These are phyloP conservation scores for Antheraea yamamai DNA, from an alignment of 2,888 invertebrate genomes.

Conservation along the genomic window DNA sequence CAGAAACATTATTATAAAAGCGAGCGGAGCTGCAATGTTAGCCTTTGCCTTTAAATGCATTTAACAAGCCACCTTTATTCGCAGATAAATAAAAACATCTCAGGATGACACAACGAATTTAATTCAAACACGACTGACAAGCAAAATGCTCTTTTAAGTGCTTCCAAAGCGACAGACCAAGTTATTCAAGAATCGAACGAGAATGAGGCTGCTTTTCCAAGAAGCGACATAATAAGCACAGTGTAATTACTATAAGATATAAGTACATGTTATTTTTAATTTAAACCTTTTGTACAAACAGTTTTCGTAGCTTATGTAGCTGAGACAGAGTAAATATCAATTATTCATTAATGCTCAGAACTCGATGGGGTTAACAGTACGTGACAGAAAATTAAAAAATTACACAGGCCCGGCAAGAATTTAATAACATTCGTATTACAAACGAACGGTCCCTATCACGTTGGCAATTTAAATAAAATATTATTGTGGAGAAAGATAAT, in stretches of 20 bases:
- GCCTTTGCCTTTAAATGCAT: slow-evolving; percentile 17
- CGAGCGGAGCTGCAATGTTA: background rate
- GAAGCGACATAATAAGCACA: slow-evolving; percentile 29
- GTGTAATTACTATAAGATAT: slow-evolving; percentile 6
- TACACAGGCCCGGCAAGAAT: slow-evolving; percentile 40
- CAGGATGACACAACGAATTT: slow-evolving; percentile 53
- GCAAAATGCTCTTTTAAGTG: slow-evolving; percentile 53
- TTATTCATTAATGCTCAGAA: slow-evolving; percentile 34
- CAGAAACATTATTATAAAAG: background rate
- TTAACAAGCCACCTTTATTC: slow-evolving; percentile 52
- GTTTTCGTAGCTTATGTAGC: background rate
- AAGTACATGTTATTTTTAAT: background rate
- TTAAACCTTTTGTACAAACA: too few species aligned
- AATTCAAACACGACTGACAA: slow-evolving; percentile 45
- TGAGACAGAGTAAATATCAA: background rate
- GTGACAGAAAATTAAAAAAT: slow-evolving; percentile 48
- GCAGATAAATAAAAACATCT: slow-evolving; percentile 36
- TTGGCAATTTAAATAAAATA: slow-evolving; percentile 41
- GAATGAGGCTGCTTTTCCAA: slow-evolving; percentile 33
- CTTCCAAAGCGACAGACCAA: slow-evolving; percentile 43
- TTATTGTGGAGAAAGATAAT: slow-evolving; percentile 30
- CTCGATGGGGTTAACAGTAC: slow-evolving; percentile 37
- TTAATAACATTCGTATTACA: slow-evolving; percentile 44
- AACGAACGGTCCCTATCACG: slow-evolving; percentile 42
- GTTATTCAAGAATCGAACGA: slow-evolving; percentile 36